phyloP scores from a whole-genome alignment of 2,113 vertebrate species.

The Clarias macrocephalus region DNA sequence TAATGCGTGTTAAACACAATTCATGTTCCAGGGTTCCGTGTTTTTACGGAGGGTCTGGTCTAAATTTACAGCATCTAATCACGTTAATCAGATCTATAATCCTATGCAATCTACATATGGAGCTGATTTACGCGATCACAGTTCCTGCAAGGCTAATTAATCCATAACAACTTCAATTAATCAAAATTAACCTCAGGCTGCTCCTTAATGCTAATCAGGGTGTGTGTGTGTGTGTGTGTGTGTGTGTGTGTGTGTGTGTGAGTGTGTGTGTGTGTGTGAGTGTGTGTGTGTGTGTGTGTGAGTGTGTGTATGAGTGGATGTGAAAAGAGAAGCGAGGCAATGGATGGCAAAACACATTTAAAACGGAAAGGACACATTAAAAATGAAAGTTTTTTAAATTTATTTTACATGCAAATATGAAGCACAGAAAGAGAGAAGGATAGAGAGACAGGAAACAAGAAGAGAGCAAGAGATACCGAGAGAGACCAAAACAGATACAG shows the following conservation, averaged over 20 bases:
- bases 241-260: background rate
- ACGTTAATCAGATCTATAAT: constrained; percentile 20
- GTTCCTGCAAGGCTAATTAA: constrained; percentile 69
- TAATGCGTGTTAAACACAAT: background rate
- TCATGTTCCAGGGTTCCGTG: background rate
- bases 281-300: constrained; percentile 47
- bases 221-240: constrained; percentile 47
- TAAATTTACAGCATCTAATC: constrained; percentile 10
- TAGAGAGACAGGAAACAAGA: constrained; percentile 27
- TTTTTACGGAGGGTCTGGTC: background rate
- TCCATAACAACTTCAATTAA: constrained; percentile 70
- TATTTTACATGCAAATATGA: constrained; percentile 57
- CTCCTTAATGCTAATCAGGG: constrained; percentile 58
- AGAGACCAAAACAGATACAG: background rate
- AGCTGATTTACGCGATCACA: constrained; percentile 68
- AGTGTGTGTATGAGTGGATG: constrained; percentile 10
- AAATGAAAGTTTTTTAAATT: too few relatives aligned
- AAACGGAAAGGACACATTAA: background rate
- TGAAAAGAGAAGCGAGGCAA: constrained; percentile 28
- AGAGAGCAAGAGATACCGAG: background rate
- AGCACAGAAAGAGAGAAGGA: constrained; percentile 32
- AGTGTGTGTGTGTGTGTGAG: constrained; percentile 30
- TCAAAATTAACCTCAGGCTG: constrained; percentile 68
- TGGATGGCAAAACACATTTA: constrained; percentile 14
- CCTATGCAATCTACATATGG: constrained; percentile 51